A percentile compares a stretch with the other conserved stretches of the same genome.
Evolutionary conservation across 2,113 vertebrate genomes (phyloP).

Genomic region (Girardinichthys multiradiatus): DNA sequence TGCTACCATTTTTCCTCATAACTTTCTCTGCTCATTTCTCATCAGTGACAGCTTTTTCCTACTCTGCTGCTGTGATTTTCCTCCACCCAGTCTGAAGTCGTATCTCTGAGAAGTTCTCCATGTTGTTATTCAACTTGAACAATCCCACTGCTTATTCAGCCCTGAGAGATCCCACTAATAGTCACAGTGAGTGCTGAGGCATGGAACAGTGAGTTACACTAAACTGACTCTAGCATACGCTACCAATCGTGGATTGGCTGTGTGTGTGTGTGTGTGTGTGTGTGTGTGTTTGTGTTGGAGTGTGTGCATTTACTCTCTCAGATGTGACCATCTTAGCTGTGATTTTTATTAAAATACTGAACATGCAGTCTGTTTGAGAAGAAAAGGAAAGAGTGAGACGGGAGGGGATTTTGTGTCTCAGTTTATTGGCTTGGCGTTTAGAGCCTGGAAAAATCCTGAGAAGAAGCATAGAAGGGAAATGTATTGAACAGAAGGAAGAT

Average conservation of each 20-base stretch:
- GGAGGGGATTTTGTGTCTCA: constrained; percentile 65
- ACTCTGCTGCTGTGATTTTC: constrained; percentile 23
- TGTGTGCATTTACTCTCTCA: constrained; percentile 40
- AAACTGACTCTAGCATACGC: constrained; percentile 47
- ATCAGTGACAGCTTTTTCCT: constrained; percentile 34
- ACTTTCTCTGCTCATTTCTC: constrained; percentile 5
- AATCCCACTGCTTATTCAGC: constrained; percentile 65
- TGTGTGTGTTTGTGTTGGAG: constrained; percentile 14
- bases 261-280: constrained; percentile 26
- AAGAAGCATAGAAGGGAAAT: constrained; percentile 53
- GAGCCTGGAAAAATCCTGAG: constrained; percentile 64
- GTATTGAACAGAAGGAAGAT: constrained; percentile 71
- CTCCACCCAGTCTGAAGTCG: constrained; percentile 8
- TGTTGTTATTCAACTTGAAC: constrained; percentile 73
- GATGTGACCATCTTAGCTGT: constrained; percentile 64
- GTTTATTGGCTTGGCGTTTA: constrained; percentile 79
- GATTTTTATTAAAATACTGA: constrained; percentile 74
- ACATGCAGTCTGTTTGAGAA: constrained; percentile 63
- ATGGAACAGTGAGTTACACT: constrained; percentile 59
- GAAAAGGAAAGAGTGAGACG: constrained; percentile 32
- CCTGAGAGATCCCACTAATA: constrained; percentile 72
- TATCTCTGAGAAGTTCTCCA: constrained; percentile 39
- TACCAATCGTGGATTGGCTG: constrained; percentile 8
- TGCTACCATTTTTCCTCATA: constrained; percentile 5
- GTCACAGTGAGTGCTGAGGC: constrained; percentile 61